A percentile compares a stretch with the other conserved stretches of the same genome.
Evolutionary conservation across 2,888 invertebrate species (phyloP).

Genomic region (Beris morrisii): DNA sequence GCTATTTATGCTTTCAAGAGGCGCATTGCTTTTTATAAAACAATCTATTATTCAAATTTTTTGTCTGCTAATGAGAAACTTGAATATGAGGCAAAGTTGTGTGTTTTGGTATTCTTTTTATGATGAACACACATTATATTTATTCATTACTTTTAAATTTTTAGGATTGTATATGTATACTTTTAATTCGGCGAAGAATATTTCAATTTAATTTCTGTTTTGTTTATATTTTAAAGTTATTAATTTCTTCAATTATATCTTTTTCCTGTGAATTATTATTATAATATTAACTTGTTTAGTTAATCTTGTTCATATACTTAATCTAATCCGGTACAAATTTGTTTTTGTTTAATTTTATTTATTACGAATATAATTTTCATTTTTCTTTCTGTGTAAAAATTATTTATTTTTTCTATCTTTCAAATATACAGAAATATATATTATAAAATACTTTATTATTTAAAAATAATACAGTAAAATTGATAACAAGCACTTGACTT

Average conservation of each 20-base stretch:
- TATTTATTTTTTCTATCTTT: slow-evolving; percentile 26
- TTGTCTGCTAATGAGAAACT: slow-evolving; percentile 11
- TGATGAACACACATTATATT: no score
- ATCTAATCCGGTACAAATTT: slow-evolving; percentile 38
- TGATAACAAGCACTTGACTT: slow-evolving; percentile 38
- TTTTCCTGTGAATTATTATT: slow-evolving; percentile 18
- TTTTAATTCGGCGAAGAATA: no score
- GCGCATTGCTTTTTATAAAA: slow-evolving; percentile 16
- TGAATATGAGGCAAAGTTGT: slow-evolving; percentile 26
- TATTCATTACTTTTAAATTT: no score
- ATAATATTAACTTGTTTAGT: slow-evolving; percentile 26
- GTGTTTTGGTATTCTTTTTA: slow-evolving; percentile 10
- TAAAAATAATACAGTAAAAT: no score
- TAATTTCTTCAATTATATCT: slow-evolving; percentile 22
- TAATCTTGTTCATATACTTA: slow-evolving; percentile 33
- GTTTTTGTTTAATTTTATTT: slow-evolving; percentile 26
- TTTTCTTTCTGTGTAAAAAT: slow-evolving; percentile 35
- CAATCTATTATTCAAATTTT: slow-evolving; percentile 13
- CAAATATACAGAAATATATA: slow-evolving; percentile 37
- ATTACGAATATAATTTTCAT: slow-evolving; percentile 36
- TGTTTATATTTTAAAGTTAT: slow-evolving; percentile 13
- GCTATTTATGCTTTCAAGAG: slow-evolving; percentile 3
- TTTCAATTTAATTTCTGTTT: background rate
- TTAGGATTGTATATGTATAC: no score
- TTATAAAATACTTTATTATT: no score